Evolutionary conservation across 2,797 vertebrate genomes (phyloP).

Genomic region (Fistularia commersonii): DNA sequence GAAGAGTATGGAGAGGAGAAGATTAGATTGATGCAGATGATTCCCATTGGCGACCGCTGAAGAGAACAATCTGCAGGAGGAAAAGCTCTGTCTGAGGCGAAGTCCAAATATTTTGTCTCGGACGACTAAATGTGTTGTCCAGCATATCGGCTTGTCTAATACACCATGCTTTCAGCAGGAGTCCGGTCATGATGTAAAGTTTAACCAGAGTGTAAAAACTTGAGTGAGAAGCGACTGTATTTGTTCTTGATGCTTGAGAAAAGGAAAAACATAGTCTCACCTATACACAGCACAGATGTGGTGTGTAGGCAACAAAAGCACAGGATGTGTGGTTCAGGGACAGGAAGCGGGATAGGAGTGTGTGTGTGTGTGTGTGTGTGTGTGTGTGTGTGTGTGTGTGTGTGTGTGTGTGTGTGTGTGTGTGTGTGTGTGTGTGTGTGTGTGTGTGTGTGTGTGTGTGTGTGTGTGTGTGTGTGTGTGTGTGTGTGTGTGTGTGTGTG

Average conservation of each 20-base stretch:
- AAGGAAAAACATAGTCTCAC: slow-evolving; percentile 32
- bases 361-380: slow-evolving; percentile 21
- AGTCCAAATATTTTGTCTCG: slow-evolving; percentile 48
- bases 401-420: slow-evolving; percentile 1
- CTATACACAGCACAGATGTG: slow-evolving; percentile 51
- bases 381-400: slow-evolving; percentile 10
- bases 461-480: too few relatives aligned
- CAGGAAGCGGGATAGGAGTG: slow-evolving; percentile 69
- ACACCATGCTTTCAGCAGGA: slow-evolving; percentile 24
- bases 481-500: too few relatives aligned
- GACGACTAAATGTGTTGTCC: slow-evolving; percentile 27
- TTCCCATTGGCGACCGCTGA: too few relatives aligned
- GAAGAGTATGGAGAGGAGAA: too few relatives aligned
- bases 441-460: too few relatives aligned
- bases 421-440: too few relatives aligned
- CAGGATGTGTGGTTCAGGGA: slow-evolving; percentile 72
- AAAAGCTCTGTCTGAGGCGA: slow-evolving; percentile 29
- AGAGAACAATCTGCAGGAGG: too few relatives aligned
- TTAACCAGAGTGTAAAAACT: too few relatives aligned
- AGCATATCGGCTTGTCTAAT: slow-evolving; percentile 28
- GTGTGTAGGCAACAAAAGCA: slow-evolving; percentile 61
- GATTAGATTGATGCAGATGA: too few relatives aligned
- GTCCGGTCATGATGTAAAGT: too few relatives aligned
- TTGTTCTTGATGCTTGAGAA: slow-evolving; percentile 20
- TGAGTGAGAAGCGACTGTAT: too few relatives aligned